phyloP scores from a whole-genome alignment of 1,140 invertebrate species.

The Trigoniulus corallinus region DNA sequence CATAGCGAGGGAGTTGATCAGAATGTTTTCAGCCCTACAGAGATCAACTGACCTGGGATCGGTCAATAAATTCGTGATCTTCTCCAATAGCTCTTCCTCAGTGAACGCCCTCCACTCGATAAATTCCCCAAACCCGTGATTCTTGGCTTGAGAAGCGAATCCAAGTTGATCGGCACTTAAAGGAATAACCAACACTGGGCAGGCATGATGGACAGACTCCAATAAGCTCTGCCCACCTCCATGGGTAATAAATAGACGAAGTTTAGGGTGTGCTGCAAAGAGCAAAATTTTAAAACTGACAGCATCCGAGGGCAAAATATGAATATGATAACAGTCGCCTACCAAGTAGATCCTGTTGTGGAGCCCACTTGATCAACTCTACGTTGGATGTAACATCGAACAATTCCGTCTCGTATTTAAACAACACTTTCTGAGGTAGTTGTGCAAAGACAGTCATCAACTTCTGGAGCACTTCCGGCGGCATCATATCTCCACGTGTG shows the following conservation, averaged over 20 bases:
- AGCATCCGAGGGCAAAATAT: background rate
- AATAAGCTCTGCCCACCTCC: constrained; percentile 49
- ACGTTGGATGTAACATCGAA: constrained; percentile 13
- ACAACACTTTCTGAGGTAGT: constrained; percentile 12
- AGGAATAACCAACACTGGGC: constrained; percentile 50
- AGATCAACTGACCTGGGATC: background rate
- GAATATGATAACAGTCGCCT: background rate
- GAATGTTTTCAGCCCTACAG: no score
- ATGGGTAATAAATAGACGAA: constrained; percentile 49
- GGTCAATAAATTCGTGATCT: background rate
- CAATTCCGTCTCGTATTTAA: constrained; percentile 14
- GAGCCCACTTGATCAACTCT: constrained; percentile 13
- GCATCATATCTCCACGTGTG: constrained; percentile 53
- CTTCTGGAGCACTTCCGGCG: constrained; percentile 37
- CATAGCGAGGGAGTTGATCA: background rate
- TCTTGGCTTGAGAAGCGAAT: constrained; percentile 24
- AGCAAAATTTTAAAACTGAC: constrained; percentile 3
- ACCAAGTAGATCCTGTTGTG: constrained; percentile 17
- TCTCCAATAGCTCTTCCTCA: background rate
- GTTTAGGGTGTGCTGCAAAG: constrained; percentile 40
- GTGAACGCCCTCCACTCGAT: background rate
- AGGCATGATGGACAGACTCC: constrained; percentile 48
- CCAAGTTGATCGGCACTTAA: constrained; percentile 41
- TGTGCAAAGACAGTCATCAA: constrained; percentile 1
- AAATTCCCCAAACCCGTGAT: constrained; percentile 2